A percentile compares a stretch with the other conserved stretches of the same genome.
These are phyloP conservation scores for Chelon labrosus DNA, from an alignment of 2,797 vertebrate genomes.

Conservation along the genomic window DNA sequence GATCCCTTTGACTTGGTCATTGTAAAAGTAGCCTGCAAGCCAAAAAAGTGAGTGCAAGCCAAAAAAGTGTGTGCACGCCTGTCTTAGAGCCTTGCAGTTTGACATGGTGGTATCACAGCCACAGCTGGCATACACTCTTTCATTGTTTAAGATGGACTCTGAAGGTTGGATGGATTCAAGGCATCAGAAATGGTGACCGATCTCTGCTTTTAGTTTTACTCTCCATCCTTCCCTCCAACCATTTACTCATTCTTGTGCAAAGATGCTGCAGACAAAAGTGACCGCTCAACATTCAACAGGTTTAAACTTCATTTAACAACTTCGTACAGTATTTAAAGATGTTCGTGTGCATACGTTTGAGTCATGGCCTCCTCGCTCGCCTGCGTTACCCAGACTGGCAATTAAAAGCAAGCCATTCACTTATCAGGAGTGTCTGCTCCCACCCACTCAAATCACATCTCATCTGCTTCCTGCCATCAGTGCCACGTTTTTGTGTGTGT, in stretches of 20 bases:
- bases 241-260: conserved; percentile 1
- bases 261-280: not conserved
- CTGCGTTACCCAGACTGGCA: conserved; percentile 86
- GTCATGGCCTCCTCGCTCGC: conserved; percentile 32
- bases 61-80: no score
- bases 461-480: conserved; percentile 44
- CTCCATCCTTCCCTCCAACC: conserved; percentile 20
- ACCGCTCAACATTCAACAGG: not conserved
- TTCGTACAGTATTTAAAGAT: conserved; percentile 5
- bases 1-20: no score
- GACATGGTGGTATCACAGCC: conserved; percentile 50
- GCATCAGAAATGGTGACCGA: not conserved
- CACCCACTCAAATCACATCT: conserved; percentile 67
- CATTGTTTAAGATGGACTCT: conserved; percentile 27
- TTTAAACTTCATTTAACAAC: not conserved
- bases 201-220: conserved; percentile 20
- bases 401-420: conserved; percentile 89
- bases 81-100: conserved; percentile 36
- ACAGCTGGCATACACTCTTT: conserved; percentile 17
- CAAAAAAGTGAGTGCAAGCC: no score
- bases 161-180: conserved; percentile 38
- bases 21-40: no score
- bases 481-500: not conserved
- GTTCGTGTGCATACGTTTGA: conserved; percentile 9
- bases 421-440: conserved; percentile 71